Evolutionary conservation across 37 sponge, comb jelly and placozoan genomes (phyloP), one percentile per base, ranked within the genome.

Genomic region (Theonella swinhoei): DNA sequence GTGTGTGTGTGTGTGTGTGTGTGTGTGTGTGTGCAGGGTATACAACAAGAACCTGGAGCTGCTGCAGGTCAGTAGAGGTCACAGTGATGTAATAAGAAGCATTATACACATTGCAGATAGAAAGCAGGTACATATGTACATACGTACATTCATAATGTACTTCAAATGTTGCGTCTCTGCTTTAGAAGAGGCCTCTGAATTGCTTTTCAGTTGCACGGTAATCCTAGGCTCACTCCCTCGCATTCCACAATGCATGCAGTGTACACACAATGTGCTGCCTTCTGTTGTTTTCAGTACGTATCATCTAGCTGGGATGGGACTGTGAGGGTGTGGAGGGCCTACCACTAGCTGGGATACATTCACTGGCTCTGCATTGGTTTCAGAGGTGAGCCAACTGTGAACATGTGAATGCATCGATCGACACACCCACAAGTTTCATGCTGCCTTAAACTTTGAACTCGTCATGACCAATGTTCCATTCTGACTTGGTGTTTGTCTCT

Each of bases 21-120:
- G n/a, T n/a, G n/a, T 68, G 5, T 4, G 71, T 31, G 24, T 28
- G 5, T 43, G 28, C 67, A 92, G 93, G 59, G 74, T 92, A 0
- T 92, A 84, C 33, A 68, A 92, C 61, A 47, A 4, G 1, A 39
- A 70, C 41, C 47, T 84, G 36, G 79, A 88, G 32, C 66, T 91
- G 1, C 36, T 94, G 72, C 85, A 84, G 25, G 67, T 72, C 30
- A 74, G 68, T 40, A 42, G 62, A 32, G 95, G 95, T 19, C 95
- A 94, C 70, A 68, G 36, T 22, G 92, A 91, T 35, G 14, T 38
- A 19, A 77, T 94, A 3, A 41, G 73, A 1, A 61, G 34, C 30
- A 74, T 94, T 39, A 76, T 91, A 17, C 88, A 90, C 59, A 83
- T 94, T 24, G 88, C 91, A 40, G 95, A 94, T 25, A 64, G 71